phyloP scores from a whole-genome alignment of 2,888 invertebrate genomes.

The Taenaris catops region DNA sequence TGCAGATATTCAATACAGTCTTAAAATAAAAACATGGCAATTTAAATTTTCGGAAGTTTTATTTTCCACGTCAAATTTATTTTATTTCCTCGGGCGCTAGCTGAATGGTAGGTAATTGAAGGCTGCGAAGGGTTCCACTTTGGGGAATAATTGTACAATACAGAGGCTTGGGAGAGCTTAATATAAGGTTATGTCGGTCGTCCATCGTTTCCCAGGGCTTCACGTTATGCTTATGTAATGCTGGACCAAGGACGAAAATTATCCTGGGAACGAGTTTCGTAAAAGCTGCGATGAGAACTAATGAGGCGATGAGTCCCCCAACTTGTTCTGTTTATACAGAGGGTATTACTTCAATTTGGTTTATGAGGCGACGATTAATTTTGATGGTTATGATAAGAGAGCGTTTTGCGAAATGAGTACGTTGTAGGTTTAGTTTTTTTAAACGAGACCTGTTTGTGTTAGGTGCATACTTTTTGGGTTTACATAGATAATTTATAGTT shows the following conservation, averaged over 20 bases:
- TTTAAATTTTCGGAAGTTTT: slow-evolving; percentile 64
- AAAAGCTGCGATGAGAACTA: slow-evolving; percentile 68
- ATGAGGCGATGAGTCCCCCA: slow-evolving; percentile 66
- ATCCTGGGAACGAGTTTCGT: slow-evolving; percentile 70
- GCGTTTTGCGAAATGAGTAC: slow-evolving; percentile 28
- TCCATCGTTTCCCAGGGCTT: slow-evolving; percentile 53
- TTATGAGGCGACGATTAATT: slow-evolving; percentile 54
- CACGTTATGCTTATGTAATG: slow-evolving; percentile 53
- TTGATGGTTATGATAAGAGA: slow-evolving; percentile 47
- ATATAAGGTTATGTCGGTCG: slow-evolving; percentile 63
- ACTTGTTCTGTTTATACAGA: slow-evolving; percentile 64
- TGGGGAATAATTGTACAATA: slow-evolving; percentile 74
- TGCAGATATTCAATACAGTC: background rate
- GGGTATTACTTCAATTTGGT: slow-evolving; percentile 67
- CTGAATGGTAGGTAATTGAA: slow-evolving; percentile 75
- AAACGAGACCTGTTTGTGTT: too few relatives aligned
- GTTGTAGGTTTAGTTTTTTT: slow-evolving; percentile 18
- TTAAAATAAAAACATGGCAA: slow-evolving; percentile 35
- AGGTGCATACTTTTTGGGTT: too few relatives aligned
- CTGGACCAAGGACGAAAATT: slow-evolving; percentile 73
- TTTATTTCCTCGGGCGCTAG: slow-evolving; percentile 64
- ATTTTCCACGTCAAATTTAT: slow-evolving; percentile 68
- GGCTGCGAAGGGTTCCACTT: slow-evolving; percentile 71
- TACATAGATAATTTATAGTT: too few relatives aligned
- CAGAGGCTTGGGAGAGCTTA: slow-evolving; percentile 73